These are phyloP conservation scores for Ameiurus melas DNA, from an alignment of 2,113 vertebrate genomes.

Conservation along the genomic window DNA sequence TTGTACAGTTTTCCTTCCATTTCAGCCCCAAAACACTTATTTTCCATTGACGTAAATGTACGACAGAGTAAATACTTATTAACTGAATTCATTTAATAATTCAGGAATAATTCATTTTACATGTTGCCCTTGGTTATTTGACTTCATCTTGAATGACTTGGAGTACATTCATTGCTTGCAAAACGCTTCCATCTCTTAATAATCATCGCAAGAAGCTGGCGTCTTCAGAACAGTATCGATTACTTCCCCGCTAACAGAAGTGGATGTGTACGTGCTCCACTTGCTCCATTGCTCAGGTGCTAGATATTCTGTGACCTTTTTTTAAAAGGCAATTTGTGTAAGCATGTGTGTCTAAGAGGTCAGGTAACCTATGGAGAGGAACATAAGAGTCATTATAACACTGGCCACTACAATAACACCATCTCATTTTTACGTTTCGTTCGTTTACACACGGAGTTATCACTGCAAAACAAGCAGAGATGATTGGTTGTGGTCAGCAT, in stretches of 20 bases:
- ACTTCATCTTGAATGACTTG: not conserved
- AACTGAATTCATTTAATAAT: not conserved
- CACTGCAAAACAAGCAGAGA: conserved; percentile 1
- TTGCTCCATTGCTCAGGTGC: not conserved
- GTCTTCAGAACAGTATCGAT: not conserved
- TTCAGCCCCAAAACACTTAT: not conserved
- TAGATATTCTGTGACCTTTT: not conserved
- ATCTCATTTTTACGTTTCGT: conserved; percentile 2
- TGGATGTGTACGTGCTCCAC: not conserved
- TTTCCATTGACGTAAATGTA: not conserved
- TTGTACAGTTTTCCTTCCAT: not conserved
- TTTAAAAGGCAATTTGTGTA: not conserved
- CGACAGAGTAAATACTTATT: not conserved
- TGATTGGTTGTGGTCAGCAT: conserved; percentile 18
- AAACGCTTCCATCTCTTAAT: not conserved
- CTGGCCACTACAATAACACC: not conserved
- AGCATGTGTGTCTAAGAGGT: not conserved
- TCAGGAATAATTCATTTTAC: not conserved
- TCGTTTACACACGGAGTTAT: not conserved
- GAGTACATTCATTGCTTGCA: not conserved
- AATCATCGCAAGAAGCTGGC: not conserved
- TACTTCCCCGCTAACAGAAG: not conserved
- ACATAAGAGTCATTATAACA: not conserved
- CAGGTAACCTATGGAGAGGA: not conserved
- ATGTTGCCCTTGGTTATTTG: not conserved